These are phyloP conservation scores for Panurus biarmicus DNA, from an alignment of 2,113 vertebrate genomes.

Conservation along the genomic window DNA sequence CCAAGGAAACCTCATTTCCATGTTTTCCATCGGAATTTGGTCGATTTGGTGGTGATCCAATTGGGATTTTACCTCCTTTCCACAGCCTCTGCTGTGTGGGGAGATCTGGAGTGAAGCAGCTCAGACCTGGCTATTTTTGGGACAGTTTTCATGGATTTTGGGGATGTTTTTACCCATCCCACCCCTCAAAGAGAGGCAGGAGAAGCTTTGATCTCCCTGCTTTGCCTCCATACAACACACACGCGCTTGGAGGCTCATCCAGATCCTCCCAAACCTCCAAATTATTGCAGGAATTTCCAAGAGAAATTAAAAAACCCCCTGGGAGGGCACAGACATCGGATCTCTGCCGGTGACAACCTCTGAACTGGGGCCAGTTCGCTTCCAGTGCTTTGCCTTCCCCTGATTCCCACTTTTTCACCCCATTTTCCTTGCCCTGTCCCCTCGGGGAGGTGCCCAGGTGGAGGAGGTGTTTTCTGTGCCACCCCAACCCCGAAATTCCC, in stretches of 20 bases:
- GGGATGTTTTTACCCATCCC: neutral
- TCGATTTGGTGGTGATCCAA: neutral
- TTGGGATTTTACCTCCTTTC: neutral
- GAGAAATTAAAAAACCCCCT: neutral
- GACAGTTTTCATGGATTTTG: neutral
- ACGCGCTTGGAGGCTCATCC: neutral
- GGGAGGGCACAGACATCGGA: neutral
- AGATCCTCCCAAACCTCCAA: neutral
- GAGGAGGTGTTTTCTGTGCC: rapidly evolving
- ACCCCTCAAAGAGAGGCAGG: neutral
- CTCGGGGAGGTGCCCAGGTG: neutral
- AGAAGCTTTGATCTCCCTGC: neutral
- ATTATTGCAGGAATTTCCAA: neutral
- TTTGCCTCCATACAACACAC: neutral
- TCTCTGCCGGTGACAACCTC: neutral
- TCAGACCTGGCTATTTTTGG: rapidly evolving
- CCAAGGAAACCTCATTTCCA: neutral
- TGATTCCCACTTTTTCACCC: neutral
- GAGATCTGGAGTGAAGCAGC: neutral
- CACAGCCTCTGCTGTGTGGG: neutral
- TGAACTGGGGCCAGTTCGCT: neutral
- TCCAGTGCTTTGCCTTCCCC: neutral
- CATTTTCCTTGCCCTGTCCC: neutral
- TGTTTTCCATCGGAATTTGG: neutral
- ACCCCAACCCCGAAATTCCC: neutral